Conservation (phyloP, 1,140 invertebrate species). For the Elysia chlorotica region DNA sequence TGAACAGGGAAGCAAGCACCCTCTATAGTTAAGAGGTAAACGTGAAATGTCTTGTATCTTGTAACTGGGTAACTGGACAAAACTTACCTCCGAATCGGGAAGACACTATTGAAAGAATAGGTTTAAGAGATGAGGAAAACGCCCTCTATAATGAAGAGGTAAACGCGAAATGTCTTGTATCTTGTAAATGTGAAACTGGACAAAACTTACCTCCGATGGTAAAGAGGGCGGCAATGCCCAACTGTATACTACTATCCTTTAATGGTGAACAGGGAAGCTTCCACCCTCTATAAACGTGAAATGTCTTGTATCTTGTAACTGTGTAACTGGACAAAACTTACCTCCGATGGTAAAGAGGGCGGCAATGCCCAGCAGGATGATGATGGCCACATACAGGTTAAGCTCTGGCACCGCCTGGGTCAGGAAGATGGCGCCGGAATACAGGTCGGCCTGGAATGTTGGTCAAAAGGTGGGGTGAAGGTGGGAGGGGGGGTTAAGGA, state of each 20-base stretch:
- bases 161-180: background rate
- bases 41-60: background rate
- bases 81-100: background rate
- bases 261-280: no score
- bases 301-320: background rate
- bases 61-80: background rate
- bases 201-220: slow-evolving; percentile 61
- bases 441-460: slow-evolving; percentile 68
- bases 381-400: slow-evolving; percentile 62
- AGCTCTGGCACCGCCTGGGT: slow-evolving; percentile 61
- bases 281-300: background rate
- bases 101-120: background rate
- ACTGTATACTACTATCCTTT: no score
- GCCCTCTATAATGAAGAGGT: background rate
- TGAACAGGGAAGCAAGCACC: no score
- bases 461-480: no score
- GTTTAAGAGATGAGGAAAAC: background rate
- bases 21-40: background rate
- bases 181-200: background rate
- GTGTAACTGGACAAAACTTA: background rate
- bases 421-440: slow-evolving; percentile 68
- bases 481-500: no score
- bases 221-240: no score
- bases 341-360: slow-evolving; percentile 58
- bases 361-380: slow-evolving; percentile 54